A percentile compares a stretch with the other conserved stretches of the same genome.
These are phyloP conservation scores for Nyctibius bracteatus DNA, from an alignment of 2,113 vertebrate genomes.

Conservation along the genomic window DNA sequence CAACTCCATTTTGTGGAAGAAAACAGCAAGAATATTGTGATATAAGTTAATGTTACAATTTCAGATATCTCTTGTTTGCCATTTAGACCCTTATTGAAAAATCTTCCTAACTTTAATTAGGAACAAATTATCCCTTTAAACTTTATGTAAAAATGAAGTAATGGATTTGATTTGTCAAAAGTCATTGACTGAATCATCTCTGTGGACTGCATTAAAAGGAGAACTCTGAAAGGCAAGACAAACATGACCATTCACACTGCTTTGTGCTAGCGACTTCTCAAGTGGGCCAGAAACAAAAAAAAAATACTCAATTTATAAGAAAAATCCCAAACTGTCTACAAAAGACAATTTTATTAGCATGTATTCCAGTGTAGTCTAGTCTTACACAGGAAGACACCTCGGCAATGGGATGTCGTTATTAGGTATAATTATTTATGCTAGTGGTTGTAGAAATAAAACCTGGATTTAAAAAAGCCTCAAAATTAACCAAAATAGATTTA, in stretches of 20 bases:
- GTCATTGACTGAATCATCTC: neutral
- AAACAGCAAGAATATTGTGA: neutral
- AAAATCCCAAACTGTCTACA: neutral
- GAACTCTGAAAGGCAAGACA: neutral
- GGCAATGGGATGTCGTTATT: neutral
- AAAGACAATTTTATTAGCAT: neutral
- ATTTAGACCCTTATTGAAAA: neutral
- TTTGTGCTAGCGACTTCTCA: neutral
- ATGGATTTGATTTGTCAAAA: neutral
- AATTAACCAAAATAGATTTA: neutral
- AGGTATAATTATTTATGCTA: neutral
- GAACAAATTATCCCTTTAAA: neutral
- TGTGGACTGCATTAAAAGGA: neutral
- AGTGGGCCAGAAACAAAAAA: neutral
- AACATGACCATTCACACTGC: neutral
- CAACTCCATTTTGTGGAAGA: neutral
- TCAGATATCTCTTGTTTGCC: neutral
- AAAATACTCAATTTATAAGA: neutral
- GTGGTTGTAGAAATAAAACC: neutral
- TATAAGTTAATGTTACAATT: neutral
- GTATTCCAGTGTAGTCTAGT: neutral
- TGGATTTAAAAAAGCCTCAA: neutral
- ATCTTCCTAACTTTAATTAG: neutral
- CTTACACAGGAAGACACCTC: neutral
- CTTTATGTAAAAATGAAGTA: neutral